Evolutionary conservation across 2,888 invertebrate species (phyloP).

Genomic region (Cataglyphis altisquamis): DNA sequence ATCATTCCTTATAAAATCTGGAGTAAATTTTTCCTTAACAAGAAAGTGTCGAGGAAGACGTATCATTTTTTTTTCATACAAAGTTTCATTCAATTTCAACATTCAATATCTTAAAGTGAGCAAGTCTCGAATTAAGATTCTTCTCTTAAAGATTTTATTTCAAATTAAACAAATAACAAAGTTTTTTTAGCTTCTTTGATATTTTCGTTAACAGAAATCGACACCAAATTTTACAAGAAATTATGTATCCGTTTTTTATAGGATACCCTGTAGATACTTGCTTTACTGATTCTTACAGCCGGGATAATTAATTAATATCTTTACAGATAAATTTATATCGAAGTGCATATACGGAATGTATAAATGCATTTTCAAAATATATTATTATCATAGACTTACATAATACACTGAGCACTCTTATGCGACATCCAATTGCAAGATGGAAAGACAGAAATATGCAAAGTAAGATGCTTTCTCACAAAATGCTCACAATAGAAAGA

Average conservation of each 20-base stretch:
- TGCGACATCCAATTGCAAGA: background rate
- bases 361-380: background rate
- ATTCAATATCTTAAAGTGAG: background rate
- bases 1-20: background rate
- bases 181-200: background rate
- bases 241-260: background rate
- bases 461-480: background rate
- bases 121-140: background rate
- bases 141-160: background rate
- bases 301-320: background rate
- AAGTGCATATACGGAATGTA: background rate
- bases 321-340: background rate
- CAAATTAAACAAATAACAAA: background rate
- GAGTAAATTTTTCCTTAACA: background rate
- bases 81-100: background rate
- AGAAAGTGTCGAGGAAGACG: background rate
- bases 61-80: too few species aligned
- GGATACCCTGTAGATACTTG: conserved; percentile 4
- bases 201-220: conserved; percentile 1
- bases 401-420: background rate
- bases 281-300: background rate
- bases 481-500: background rate
- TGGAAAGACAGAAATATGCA: background rate
- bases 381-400: background rate
- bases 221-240: conserved; percentile 25